Conservation (phyloP, 35 echinoderm and acorn worm genomes). For the Strongylocentrotus purpuratus region DNA sequence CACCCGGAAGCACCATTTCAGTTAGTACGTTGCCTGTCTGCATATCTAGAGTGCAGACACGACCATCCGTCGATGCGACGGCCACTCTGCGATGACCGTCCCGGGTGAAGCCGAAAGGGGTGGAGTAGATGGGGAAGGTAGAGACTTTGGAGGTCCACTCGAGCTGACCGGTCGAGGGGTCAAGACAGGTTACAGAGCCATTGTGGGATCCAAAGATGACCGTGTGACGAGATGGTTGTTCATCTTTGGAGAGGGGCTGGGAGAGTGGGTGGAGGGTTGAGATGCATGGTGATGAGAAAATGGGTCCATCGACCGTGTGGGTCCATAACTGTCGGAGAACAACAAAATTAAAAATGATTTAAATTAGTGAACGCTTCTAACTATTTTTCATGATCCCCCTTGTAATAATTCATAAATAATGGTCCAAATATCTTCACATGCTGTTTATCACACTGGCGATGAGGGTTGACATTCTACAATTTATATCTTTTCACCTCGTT, state of each 20-base stretch:
- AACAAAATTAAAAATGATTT: neutral
- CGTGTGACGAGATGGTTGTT: neutral
- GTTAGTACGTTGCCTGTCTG: conserved; percentile 44
- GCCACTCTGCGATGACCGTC: conserved; percentile 32
- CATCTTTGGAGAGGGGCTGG: neutral
- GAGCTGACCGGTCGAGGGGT: conserved; percentile 40
- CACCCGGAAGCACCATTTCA: conserved; percentile 46
- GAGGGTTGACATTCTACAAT: too few relatives aligned
- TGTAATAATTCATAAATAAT: neutral
- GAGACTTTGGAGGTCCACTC: conserved; percentile 50
- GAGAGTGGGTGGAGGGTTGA: neutral
- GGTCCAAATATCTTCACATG: neutral
- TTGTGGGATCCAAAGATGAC: conserved; percentile 84
- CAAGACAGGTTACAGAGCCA: conserved; percentile 60
- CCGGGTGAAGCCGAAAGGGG: conserved; percentile 62
- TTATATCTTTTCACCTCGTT: neutral
- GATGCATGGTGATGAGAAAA: conserved; percentile 76
- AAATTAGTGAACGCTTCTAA: too few relatives aligned
- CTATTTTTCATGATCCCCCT: too few relatives aligned
- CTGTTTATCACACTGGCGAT: neutral
- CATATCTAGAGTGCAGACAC: conserved; percentile 53
- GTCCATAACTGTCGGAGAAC: conserved; percentile 65
- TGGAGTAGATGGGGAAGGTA: conserved; percentile 47
- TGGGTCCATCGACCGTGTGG: conserved; percentile 52
- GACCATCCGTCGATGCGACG: conserved; percentile 51